Evolutionary conservation across 2,888 invertebrate species (phyloP).

Genomic region (Spilarctia lutea): DNA sequence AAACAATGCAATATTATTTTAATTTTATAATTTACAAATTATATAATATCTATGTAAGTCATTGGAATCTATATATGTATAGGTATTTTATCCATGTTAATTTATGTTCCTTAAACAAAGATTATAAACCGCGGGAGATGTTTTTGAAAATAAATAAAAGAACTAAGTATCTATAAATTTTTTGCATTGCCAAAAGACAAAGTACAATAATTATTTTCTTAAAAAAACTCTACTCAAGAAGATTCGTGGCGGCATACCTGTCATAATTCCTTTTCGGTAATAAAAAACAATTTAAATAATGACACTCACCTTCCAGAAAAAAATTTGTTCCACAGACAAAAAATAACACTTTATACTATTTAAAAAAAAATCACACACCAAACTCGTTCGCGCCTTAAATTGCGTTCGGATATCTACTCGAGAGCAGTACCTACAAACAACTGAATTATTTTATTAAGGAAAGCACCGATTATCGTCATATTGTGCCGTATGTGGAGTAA

Average conservation of each 20-base stretch:
- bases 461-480: slow-evolving; percentile 79
- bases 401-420: slow-evolving; percentile 61
- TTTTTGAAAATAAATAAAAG: background rate
- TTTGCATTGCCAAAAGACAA: background rate
- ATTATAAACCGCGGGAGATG: background rate
- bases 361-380: slow-evolving; percentile 37
- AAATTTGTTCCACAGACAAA: slow-evolving; percentile 30
- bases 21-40: too few relatives aligned
- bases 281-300: background rate
- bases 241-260: background rate
- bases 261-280: background rate
- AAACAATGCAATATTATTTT: too few relatives aligned
- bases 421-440: slow-evolving; percentile 62
- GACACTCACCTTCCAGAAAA: slow-evolving; percentile 20
- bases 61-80: background rate
- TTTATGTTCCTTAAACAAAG: background rate
- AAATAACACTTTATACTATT: slow-evolving; percentile 43
- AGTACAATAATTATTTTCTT: background rate
- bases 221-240: background rate
- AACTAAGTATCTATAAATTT: background rate
- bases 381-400: slow-evolving; percentile 40
- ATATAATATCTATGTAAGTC: background rate
- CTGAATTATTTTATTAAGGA: slow-evolving; percentile 83
- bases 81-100: background rate
- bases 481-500: slow-evolving; percentile 72